Evolutionary conservation across 2,113 vertebrate species (phyloP).

Genomic region (Megaptera novaeangliae): DNA sequence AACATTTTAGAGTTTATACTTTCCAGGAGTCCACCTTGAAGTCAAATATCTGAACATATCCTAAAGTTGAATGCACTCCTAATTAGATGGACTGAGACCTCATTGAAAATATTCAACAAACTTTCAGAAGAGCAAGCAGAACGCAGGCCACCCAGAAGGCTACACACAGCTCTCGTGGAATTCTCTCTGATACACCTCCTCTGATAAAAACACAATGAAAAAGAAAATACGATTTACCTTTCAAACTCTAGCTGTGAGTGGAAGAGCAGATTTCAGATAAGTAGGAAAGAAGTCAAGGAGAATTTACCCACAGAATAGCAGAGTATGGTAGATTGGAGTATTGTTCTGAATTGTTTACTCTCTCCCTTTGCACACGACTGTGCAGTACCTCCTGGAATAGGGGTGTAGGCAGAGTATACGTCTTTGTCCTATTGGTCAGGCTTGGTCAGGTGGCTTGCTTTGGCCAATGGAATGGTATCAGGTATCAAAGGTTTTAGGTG

Average conservation of each 20-base stretch:
- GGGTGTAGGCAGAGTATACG: background rate
- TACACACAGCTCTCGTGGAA: background rate
- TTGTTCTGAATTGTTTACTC: background rate
- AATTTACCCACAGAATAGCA: background rate
- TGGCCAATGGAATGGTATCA: background rate
- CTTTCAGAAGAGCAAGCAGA: background rate
- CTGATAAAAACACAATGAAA: background rate
- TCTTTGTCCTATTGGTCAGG: background rate
- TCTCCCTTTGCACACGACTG: background rate
- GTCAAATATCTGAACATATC: background rate
- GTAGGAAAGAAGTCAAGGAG: background rate
- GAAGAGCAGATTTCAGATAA: background rate
- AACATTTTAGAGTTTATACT: background rate
- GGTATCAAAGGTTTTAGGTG: background rate
- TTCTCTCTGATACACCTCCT: background rate
- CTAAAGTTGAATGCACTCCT: background rate
- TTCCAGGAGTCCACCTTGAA: background rate
- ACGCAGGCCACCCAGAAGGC: background rate
- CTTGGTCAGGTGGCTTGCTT: background rate
- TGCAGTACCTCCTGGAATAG: background rate
- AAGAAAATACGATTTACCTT: background rate
- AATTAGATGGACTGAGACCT: background rate
- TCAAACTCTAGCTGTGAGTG: background rate
- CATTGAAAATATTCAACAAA: background rate
- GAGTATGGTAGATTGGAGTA: background rate